Evolutionary conservation across 2,797 vertebrate genomes (phyloP).

Genomic region (Stomatorhinus walkeri): DNA sequence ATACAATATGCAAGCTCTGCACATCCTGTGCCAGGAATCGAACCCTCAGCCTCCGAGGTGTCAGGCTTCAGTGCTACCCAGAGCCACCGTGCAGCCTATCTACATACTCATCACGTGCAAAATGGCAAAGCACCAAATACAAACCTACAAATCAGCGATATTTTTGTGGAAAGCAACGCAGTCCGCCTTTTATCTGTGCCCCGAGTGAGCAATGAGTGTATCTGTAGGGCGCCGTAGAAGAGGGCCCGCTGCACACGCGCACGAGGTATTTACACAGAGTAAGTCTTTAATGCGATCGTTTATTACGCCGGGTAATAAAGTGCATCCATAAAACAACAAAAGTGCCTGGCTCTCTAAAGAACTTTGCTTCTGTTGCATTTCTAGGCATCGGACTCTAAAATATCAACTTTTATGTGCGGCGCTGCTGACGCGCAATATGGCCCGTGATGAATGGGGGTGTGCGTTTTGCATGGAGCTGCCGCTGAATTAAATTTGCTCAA

Average conservation of each 20-base stretch:
- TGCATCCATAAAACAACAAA: constrained; percentile 56
- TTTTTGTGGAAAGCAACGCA: neutral
- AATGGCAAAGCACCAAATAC: neutral
- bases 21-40: constrained; percentile 3
- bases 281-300: constrained; percentile 55
- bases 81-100: neutral
- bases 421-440: constrained; percentile 40
- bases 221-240: constrained; percentile 20
- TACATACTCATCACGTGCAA: constrained; percentile 10
- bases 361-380: constrained; percentile 54
- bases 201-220: neutral
- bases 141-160: constrained; percentile 4
- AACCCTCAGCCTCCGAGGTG: neutral
- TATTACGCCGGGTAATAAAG: constrained; percentile 56
- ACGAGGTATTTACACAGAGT: constrained; percentile 38
- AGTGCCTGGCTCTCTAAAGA: constrained; percentile 49
- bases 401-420: constrained; percentile 43
- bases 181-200: neutral
- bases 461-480: constrained; percentile 33
- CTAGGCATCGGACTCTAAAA: constrained; percentile 43
- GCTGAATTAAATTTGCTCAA: constrained; percentile 33
- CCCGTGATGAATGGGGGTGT: constrained; percentile 39
- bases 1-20: neutral
- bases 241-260: constrained; percentile 21
- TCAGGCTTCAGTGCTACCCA: neutral